These are phyloP conservation scores for Leptinotarsa haldemani DNA, from an alignment of 2,888 invertebrate species.

Conservation along the genomic window DNA sequence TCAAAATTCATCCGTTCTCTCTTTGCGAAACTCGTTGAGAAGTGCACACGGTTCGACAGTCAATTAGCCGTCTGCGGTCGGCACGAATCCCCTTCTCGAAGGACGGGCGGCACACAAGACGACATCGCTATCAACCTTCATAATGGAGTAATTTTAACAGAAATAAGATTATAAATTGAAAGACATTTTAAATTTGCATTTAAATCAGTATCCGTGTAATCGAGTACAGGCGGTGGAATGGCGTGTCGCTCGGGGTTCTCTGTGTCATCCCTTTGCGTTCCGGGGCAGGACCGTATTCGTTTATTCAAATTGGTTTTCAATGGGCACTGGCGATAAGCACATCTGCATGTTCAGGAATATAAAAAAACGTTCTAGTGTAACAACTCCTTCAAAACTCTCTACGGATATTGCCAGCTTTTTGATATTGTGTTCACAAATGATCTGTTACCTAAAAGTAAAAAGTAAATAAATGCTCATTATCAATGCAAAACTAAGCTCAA, in stretches of 20 bases:
- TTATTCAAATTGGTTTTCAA: not conserved
- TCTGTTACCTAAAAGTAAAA: too few species aligned
- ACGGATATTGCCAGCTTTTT: too few species aligned
- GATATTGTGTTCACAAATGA: too few species aligned
- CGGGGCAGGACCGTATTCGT: not conserved
- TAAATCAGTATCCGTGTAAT: conserved; percentile 64
- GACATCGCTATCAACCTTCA: conserved; percentile 57
- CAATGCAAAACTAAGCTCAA: too few species aligned
- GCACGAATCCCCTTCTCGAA: conserved; percentile 18
- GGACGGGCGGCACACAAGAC: conserved; percentile 38
- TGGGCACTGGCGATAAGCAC: too few species aligned
- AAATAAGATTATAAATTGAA: conserved; percentile 67
- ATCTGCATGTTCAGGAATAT: too few species aligned
- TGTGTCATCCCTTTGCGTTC: conserved; percentile 34
- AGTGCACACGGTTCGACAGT: conserved; percentile 36
- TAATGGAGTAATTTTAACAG: conserved; percentile 66
- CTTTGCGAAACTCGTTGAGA: conserved; percentile 9
- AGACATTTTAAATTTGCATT: conserved; percentile 66
- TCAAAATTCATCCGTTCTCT: conserved; percentile 2
- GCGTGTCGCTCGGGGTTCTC: conserved; percentile 35
- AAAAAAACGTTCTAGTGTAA: too few species aligned
- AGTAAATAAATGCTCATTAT: too few species aligned
- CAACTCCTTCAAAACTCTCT: too few species aligned
- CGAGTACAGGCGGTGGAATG: conserved; percentile 57
- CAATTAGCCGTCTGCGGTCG: conserved; percentile 35